phyloP scores from a whole-genome alignment of 2,797 vertebrate species.

The Diglossa cyanea region DNA sequence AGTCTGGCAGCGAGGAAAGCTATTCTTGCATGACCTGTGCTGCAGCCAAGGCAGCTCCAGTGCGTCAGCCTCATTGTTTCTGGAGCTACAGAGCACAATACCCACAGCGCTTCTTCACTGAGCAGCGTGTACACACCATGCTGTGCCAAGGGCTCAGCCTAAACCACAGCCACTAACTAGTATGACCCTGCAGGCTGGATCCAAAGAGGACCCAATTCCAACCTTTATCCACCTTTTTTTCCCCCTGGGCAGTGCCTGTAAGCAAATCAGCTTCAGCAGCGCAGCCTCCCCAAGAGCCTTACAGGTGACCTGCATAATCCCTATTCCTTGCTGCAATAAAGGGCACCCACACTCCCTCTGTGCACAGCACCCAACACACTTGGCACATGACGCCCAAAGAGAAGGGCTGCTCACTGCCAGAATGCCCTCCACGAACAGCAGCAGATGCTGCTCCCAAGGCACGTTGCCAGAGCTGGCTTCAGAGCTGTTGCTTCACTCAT shows the following conservation, averaged over 20 bases:
- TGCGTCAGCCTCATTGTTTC: conserved; percentile 47
- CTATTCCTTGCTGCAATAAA: background rate
- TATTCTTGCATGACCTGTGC: background rate
- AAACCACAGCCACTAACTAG: background rate
- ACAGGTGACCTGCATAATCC: background rate
- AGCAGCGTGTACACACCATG: background rate
- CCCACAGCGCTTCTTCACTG: background rate
- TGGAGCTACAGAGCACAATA: conserved; percentile 42
- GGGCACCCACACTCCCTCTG: background rate
- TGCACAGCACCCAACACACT: background rate
- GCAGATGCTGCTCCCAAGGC: conserved; percentile 12
- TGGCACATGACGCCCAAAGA: background rate
- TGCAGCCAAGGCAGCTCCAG: conserved; percentile 21
- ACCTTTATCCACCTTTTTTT: background rate
- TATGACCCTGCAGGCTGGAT: background rate
- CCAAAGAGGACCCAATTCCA: background rate
- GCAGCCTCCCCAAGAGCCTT: background rate
- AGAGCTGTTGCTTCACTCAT: background rate
- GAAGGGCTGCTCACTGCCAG: background rate
- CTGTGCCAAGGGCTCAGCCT: background rate
- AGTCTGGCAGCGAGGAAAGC: background rate
- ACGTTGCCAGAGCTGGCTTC: background rate
- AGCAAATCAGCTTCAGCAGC: background rate
- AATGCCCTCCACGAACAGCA: background rate
- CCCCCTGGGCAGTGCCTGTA: background rate